Evolutionary conservation across 1,140 invertebrate genomes (phyloP).

Genomic region (Drosophila mayri): DNA sequence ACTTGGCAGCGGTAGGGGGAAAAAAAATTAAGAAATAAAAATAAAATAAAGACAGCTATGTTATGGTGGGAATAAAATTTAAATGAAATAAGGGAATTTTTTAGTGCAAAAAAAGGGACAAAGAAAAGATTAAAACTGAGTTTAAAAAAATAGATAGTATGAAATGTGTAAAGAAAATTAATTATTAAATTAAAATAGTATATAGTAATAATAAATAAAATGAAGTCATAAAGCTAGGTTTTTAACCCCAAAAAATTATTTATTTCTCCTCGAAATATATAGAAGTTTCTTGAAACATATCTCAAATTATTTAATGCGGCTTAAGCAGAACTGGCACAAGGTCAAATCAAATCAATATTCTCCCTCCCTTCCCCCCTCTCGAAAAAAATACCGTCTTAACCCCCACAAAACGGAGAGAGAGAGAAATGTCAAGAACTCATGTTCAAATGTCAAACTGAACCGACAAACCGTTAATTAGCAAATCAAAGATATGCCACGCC

Average conservation of each 20-base stretch:
- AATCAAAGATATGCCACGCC: conserved; percentile 81
- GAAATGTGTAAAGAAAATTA: not conserved
- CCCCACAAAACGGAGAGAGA: conserved; percentile 15
- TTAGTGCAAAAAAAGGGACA: not conserved
- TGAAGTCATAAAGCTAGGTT: too few relatives aligned
- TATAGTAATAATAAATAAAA: too few relatives aligned
- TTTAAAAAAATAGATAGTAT: not conserved
- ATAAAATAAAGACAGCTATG: not conserved
- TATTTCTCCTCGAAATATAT: too few relatives aligned
- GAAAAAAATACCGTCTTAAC: not conserved
- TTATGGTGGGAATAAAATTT: not conserved
- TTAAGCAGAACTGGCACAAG: conserved; percentile 7
- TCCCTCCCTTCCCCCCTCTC: not conserved
- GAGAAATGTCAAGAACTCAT: conserved; percentile 79
- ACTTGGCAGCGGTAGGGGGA: not conserved
- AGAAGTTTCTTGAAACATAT: too few relatives aligned
- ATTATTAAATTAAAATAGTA: too few relatives aligned
- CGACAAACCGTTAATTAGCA: conserved; percentile 84
- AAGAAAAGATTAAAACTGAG: not conserved
- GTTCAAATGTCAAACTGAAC: conserved; percentile 81
- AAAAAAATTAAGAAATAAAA: not conserved
- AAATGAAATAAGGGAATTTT: not conserved
- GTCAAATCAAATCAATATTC: conserved; percentile 35
- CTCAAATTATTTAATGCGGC: too few relatives aligned
- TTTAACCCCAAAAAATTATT: not conserved